Percentiles rank a stretch among this genome's conserved stretches.
Conservation (phyloP, 2,113 vertebrate species). For the Neolamprologus caudopunctatus region DNA sequence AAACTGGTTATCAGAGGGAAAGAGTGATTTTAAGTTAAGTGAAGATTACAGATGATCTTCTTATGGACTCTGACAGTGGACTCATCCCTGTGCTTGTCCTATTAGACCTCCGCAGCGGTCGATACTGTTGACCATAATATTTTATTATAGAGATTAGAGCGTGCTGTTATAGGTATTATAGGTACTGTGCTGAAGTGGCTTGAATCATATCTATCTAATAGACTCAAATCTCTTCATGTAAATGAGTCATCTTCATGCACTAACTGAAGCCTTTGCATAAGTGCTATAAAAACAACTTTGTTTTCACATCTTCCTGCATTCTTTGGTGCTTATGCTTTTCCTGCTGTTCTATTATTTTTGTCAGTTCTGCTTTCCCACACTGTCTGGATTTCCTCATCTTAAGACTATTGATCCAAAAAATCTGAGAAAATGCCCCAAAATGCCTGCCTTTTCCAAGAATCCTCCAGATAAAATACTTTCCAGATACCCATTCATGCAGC, state of each 20-base stretch:
- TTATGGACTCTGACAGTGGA: background rate
- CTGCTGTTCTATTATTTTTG: background rate
- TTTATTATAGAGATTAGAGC: background rate
- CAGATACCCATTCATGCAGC: background rate
- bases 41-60: background rate
- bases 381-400: background rate
- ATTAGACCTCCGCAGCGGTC: background rate
- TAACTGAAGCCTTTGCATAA: background rate
- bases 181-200: background rate
- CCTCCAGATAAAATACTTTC: background rate
- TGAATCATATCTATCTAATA: background rate
- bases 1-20: background rate
- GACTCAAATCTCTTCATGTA: background rate
- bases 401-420: background rate
- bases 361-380: background rate
- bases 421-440: background rate
- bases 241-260: background rate
- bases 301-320: background rate
- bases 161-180: background rate
- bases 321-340: background rate
- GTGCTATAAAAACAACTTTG: background rate
- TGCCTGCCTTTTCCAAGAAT: background rate
- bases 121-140: background rate
- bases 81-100: background rate
- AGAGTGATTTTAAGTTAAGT: background rate